Evolutionary conservation across 2,113 vertebrate species (phyloP).

Genomic region (Vulpes vulpes): DNA sequence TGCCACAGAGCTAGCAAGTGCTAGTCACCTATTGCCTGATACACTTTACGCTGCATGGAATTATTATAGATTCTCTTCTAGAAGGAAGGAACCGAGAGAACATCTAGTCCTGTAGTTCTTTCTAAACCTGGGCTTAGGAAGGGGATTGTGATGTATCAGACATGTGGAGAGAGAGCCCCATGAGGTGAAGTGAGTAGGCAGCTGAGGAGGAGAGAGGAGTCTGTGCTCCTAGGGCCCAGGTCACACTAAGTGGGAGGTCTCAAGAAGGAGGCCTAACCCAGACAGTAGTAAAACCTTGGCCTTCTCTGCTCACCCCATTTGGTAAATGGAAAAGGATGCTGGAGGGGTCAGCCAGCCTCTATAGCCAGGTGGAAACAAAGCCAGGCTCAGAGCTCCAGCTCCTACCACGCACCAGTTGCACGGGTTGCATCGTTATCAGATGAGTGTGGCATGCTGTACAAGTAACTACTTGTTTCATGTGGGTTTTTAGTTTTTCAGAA

Average conservation of each 20-base stretch:
- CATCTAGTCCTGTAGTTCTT: constrained; percentile 8
- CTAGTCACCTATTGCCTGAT: not conserved
- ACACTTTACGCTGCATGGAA: not conserved
- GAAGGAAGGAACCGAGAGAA: constrained; percentile 4
- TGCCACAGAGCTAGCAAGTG: not conserved
- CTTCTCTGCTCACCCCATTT: not conserved
- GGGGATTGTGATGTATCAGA: not conserved
- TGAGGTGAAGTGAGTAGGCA: not conserved
- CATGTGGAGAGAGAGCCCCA: not conserved
- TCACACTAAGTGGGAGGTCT: not conserved
- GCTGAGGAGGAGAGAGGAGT: not conserved
- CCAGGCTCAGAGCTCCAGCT: not conserved
- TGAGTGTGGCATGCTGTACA: not conserved
- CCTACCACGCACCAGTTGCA: not conserved
- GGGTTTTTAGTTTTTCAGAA: constrained; percentile 35
- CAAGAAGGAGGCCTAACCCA: not conserved
- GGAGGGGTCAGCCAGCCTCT: not conserved
- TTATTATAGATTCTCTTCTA: constrained; percentile 12
- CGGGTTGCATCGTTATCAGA: not conserved
- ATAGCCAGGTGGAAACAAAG: not conserved
- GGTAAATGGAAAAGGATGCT: not conserved
- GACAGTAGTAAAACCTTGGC: not conserved
- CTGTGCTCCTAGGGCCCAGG: not conserved
- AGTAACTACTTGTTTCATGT: not conserved
- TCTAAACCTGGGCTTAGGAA: not conserved